Percentiles rank a stretch among this genome's conserved stretches.
phyloP scores from a whole-genome alignment of 2,113 vertebrate species.

The Eptesicus fuscus region DNA sequence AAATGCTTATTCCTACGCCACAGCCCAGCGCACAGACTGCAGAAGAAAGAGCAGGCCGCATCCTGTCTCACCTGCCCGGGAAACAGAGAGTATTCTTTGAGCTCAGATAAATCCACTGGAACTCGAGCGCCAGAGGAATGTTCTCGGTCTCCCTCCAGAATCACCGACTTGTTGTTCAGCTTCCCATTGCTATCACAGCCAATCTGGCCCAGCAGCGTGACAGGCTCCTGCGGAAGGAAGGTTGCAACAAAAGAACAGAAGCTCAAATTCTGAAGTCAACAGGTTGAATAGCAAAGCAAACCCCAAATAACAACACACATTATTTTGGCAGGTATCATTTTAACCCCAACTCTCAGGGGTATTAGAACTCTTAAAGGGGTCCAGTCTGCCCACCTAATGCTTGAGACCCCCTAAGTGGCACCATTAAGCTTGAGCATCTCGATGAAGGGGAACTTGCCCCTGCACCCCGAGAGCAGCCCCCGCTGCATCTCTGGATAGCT shows the following conservation, averaged over 20 bases:
- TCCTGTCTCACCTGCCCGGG: constrained; percentile 89
- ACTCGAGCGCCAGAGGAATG: constrained; percentile 81
- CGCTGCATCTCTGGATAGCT: not conserved
- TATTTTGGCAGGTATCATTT: not conserved
- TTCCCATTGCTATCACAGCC: constrained; percentile 92
- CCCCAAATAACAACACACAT: not conserved
- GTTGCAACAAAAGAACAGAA: not conserved
- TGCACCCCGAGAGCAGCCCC: not conserved
- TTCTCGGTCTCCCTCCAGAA: constrained; percentile 88
- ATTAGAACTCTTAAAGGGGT: not conserved
- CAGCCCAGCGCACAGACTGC: rapidly evolving
- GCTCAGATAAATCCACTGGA: constrained; percentile 85
- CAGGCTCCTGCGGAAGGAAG: constrained; percentile 79
- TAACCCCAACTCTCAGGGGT: not conserved
- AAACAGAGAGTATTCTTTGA: constrained; percentile 92
- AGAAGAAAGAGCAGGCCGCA: rapidly evolving
- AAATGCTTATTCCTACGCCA: rapidly evolving
- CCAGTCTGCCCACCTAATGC: not conserved
- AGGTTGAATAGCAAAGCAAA: not conserved
- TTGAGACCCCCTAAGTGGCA: not conserved
- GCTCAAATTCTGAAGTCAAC: not conserved
- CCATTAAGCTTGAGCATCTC: not conserved
- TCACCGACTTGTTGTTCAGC: constrained; percentile 88
- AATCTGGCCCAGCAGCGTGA: constrained; percentile 89
- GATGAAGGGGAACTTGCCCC: not conserved